Conservation (phyloP, 1,140 invertebrate genomes). For the Neoseiulus cucumeris region DNA sequence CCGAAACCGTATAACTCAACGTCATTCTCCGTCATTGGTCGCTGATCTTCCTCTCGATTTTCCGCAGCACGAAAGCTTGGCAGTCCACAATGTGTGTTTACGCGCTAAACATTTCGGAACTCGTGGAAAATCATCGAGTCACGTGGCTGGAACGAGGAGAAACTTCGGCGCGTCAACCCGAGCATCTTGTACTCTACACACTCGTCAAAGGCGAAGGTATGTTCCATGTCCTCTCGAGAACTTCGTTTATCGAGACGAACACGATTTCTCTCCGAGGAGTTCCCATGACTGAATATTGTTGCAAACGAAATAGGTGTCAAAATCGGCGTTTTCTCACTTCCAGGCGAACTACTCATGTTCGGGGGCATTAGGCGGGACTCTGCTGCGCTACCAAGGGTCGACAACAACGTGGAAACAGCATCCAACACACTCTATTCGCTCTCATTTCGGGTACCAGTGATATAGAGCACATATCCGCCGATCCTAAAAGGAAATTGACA, state of each 20-base stretch:
- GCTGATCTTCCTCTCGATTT: too few relatives aligned
- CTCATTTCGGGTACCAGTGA: not conserved
- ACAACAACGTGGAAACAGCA: not conserved
- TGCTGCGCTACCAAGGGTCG: not conserved
- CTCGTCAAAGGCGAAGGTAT: slow-evolving; percentile 8
- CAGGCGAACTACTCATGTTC: slow-evolving; percentile 5
- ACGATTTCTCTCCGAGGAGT: not conserved
- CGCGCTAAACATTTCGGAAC: not conserved
- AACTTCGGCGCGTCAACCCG: not conserved
- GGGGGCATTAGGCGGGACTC: not conserved
- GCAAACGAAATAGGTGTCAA: not conserved
- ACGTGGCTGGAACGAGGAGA: not conserved
- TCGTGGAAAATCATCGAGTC: not conserved
- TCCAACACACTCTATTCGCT: not conserved
- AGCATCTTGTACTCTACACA: slow-evolving; percentile 7
- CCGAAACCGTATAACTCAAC: too few relatives aligned
- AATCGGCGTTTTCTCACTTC: not conserved
- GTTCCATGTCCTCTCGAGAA: not conserved
- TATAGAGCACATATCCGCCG: too few relatives aligned
- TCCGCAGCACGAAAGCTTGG: not conserved
- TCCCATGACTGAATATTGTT: not conserved
- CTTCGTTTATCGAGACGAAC: not conserved
- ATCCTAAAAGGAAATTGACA: too few relatives aligned
- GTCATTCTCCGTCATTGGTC: too few relatives aligned
- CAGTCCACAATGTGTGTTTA: slow-evolving; percentile 2